These are phyloP conservation scores for Chamaetylas fuelleborni DNA, from an alignment of 2,113 vertebrate genomes.

Conservation along the genomic window DNA sequence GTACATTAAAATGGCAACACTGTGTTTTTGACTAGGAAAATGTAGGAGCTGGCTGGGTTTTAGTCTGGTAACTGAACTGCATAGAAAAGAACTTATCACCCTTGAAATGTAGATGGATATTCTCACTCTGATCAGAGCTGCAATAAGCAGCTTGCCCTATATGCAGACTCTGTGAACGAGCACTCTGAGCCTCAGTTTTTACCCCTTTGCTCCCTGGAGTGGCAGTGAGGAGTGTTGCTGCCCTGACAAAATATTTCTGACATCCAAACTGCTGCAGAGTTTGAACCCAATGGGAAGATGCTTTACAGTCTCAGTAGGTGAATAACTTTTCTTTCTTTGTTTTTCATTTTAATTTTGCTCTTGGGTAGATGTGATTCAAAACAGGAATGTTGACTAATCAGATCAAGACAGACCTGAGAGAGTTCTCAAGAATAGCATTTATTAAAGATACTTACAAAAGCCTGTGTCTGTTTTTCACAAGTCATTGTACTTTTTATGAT, in stretches of 20 bases:
- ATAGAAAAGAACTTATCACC: not conserved
- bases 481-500: not conserved
- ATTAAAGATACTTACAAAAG: not conserved
- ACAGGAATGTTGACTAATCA: not conserved
- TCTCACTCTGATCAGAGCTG: not conserved
- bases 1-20: not conserved
- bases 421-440: not conserved
- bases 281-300: not conserved
- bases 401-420: not conserved
- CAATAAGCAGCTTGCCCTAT: not conserved
- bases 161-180: not conserved
- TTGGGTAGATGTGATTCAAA: not conserved
- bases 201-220: not conserved
- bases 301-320: not conserved
- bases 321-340: not conserved
- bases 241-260: not conserved
- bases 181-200: not conserved
- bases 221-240: not conserved
- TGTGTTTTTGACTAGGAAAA: constrained; percentile 48
- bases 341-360: not conserved
- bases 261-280: not conserved
- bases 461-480: not conserved
- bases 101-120: not conserved
- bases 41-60: not conserved
- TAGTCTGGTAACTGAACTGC: not conserved